Conservation (phyloP, 2,113 vertebrate species). For the Syngnathus floridae region DNA sequence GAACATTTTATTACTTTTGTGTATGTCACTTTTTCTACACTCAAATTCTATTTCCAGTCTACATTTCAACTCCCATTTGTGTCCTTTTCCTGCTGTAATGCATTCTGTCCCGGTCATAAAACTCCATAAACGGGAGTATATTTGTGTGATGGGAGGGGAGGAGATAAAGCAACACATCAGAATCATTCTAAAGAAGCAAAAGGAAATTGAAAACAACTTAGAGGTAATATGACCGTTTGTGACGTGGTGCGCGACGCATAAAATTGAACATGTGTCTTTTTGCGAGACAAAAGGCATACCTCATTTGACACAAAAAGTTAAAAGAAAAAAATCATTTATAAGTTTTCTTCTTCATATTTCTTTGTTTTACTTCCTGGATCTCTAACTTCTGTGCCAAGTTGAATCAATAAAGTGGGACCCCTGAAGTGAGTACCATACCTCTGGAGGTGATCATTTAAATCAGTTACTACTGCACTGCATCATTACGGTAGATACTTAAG, state of each 20-base stretch:
- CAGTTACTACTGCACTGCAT: neutral
- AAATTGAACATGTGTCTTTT: neutral
- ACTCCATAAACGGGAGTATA: conserved; percentile 5
- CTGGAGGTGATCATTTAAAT: too few species aligned
- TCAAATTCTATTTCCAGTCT: too few species aligned
- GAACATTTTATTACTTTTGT: neutral
- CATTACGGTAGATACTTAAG: neutral
- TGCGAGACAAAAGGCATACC: neutral
- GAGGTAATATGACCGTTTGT: neutral
- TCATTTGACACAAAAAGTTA: neutral
- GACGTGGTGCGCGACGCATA: neutral
- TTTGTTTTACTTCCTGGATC: neutral
- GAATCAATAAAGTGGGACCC: neutral
- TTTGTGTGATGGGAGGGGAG: conserved; percentile 24
- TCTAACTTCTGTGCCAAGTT: neutral
- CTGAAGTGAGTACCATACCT: too few species aligned
- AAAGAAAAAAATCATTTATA: neutral
- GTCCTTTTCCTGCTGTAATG: conserved; percentile 14
- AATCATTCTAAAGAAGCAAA: conserved; percentile 19
- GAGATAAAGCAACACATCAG: conserved; percentile 35
- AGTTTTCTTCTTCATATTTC: neutral
- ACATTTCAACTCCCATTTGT: neutral
- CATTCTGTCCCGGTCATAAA: conserved; percentile 28
- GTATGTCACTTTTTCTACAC: neutral
- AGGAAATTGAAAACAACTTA: neutral